These are phyloP conservation scores for Microplitis demolitor DNA, from an alignment of 1,140 invertebrate species.

Conservation along the genomic window DNA sequence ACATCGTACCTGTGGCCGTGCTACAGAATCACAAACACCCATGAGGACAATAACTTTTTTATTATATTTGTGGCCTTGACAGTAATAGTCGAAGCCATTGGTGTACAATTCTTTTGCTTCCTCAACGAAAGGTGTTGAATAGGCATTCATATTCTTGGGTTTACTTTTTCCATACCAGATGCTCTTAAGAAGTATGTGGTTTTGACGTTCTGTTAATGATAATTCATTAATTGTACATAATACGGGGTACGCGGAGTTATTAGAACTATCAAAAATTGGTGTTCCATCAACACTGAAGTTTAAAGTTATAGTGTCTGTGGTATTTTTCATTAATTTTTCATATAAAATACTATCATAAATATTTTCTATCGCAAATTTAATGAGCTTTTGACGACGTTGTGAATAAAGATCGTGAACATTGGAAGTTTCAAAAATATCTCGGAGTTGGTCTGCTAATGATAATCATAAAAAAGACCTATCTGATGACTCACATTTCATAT, in stretches of 20 bases:
- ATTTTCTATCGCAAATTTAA: too few relatives aligned
- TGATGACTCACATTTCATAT: too few relatives aligned
- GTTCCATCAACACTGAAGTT: slow-evolving; percentile 23
- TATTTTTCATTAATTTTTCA: too few relatives aligned
- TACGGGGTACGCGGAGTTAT: slow-evolving; percentile 27
- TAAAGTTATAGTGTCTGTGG: background rate
- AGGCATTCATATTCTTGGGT: slow-evolving; percentile 6
- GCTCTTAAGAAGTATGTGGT: background rate
- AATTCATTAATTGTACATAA: slow-evolving; percentile 30
- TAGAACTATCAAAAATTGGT: slow-evolving; percentile 21
- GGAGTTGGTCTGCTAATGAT: too few relatives aligned
- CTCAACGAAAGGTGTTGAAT: slow-evolving; percentile 6
- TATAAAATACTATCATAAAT: slow-evolving; percentile 10
- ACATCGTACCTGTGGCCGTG: background rate
- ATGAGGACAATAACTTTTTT: slow-evolving; percentile 8
- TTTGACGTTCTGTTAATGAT: slow-evolving; percentile 1
- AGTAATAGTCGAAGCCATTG: background rate
- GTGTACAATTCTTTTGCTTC: slow-evolving; percentile 3
- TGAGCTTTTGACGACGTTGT: too few relatives aligned
- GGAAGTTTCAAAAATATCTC: too few relatives aligned
- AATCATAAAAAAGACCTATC: too few relatives aligned
- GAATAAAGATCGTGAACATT: too few relatives aligned
- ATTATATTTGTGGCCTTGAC: background rate
- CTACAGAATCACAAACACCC: too few relatives aligned
- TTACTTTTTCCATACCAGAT: background rate